Evolutionary conservation across 2,797 vertebrate genomes (phyloP).

Genomic region (Rhabdophis nuchalis): DNA sequence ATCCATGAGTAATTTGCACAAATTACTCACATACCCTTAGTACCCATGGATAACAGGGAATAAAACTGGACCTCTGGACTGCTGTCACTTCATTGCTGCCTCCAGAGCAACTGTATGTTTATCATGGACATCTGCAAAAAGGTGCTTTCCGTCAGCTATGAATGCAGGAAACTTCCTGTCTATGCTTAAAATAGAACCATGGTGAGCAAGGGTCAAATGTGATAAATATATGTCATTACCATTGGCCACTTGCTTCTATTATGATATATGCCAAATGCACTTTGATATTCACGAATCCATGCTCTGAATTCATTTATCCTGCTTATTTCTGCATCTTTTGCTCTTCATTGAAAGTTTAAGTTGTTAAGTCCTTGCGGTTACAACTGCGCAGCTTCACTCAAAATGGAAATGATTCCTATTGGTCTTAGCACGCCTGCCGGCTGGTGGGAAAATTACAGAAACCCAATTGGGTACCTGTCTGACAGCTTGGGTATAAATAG

Average conservation of each 20-base stretch:
- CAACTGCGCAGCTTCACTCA: no score
- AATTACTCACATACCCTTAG: background rate
- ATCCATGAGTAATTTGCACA: background rate
- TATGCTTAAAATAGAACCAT: background rate
- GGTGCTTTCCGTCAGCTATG: background rate
- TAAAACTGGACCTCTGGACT: background rate
- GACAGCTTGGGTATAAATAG: no score
- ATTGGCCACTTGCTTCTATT: background rate
- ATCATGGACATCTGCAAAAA: background rate
- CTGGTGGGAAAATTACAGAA: no score
- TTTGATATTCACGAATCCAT: background rate
- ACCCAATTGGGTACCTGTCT: no score
- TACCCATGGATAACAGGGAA: background rate
- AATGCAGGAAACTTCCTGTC: background rate
- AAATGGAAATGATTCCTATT: no score
- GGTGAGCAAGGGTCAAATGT: background rate
- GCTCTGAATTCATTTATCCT: background rate
- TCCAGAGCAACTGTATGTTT: background rate
- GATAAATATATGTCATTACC: background rate
- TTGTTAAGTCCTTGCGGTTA: no score
- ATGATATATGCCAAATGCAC: background rate
- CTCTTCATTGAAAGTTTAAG: background rate
- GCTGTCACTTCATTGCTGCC: background rate
- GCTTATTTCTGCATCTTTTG: background rate
- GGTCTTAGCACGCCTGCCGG: no score